Percentiles rank a stretch among this genome's conserved stretches.
Conservation (phyloP, 1,140 invertebrate genomes). For the Formica selysi region DNA sequence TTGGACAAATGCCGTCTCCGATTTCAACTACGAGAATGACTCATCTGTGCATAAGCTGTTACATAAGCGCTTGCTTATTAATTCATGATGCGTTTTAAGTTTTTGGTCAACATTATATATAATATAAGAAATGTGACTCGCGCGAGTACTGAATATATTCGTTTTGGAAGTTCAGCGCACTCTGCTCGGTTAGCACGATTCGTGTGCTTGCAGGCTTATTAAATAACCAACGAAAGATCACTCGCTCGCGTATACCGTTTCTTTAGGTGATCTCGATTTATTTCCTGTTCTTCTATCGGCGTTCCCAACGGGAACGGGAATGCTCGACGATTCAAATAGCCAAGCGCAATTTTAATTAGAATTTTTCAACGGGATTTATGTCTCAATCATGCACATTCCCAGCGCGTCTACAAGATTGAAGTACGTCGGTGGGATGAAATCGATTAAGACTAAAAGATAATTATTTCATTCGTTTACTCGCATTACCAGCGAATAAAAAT, state of each 20-base stretch:
- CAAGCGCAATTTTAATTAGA: slow-evolving; percentile 49
- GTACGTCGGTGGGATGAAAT: slow-evolving; percentile 3
- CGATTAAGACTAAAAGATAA: background rate
- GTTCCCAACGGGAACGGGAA: background rate
- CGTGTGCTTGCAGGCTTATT: slow-evolving; percentile 9
- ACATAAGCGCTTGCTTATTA: slow-evolving; percentile 21
- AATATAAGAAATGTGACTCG: slow-evolving; percentile 37
- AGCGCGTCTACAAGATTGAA: slow-evolving; percentile 16
- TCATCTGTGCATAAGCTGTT: background rate
- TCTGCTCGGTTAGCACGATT: background rate
- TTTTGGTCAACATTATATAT: background rate
- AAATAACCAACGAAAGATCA: slow-evolving; percentile 5
- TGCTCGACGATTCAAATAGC: slow-evolving; percentile 19
- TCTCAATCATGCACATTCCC: slow-evolving; percentile 42
- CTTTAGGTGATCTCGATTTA: background rate
- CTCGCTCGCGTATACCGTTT: background rate
- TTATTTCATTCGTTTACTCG: background rate
- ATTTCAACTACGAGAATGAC: background rate
- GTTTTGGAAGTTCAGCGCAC: slow-evolving; percentile 14
- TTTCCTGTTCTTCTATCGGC: background rate
- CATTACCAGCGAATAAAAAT: background rate
- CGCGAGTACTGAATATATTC: background rate
- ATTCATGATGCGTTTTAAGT: slow-evolving; percentile 44
- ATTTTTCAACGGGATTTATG: slow-evolving; percentile 50
- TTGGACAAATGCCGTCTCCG: background rate